Percentiles rank a stretch among this genome's conserved stretches.
Conservation (phyloP, 2,113 vertebrate species). For the Eurystomus gularis region DNA sequence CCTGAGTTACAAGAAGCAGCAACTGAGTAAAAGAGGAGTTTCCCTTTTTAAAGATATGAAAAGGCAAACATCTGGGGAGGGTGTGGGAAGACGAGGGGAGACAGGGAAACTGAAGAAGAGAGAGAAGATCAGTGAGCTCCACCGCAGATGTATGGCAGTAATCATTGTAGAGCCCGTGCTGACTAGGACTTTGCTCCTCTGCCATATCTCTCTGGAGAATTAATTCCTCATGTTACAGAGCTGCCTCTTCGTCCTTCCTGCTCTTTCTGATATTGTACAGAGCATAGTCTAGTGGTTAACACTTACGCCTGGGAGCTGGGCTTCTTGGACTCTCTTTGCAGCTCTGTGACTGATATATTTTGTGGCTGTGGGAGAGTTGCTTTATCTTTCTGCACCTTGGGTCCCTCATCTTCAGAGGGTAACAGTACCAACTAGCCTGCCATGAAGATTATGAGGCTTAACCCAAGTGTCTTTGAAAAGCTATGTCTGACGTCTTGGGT, state of each 20-base stretch:
- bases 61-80: neutral
- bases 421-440: neutral
- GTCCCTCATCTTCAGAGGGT: neutral
- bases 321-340: neutral
- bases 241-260: neutral
- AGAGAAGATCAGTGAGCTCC: neutral
- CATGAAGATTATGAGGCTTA: neutral
- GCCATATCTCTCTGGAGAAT: neutral
- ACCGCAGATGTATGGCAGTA: neutral
- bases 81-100: neutral
- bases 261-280: neutral
- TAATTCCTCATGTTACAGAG: neutral
- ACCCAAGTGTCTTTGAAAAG: neutral
- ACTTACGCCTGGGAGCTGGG: neutral
- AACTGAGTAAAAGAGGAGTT: neutral
- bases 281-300: constrained; percentile 1
- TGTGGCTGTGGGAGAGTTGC: neutral
- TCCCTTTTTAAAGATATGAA: neutral
- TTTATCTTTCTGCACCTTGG: neutral
- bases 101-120: neutral
- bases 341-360: neutral
- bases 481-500: neutral
- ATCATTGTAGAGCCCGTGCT: neutral
- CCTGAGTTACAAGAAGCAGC: neutral
- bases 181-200: neutral